phyloP scores from a whole-genome alignment of 1,140 invertebrate species.

The Reticulitermes speratus region DNA sequence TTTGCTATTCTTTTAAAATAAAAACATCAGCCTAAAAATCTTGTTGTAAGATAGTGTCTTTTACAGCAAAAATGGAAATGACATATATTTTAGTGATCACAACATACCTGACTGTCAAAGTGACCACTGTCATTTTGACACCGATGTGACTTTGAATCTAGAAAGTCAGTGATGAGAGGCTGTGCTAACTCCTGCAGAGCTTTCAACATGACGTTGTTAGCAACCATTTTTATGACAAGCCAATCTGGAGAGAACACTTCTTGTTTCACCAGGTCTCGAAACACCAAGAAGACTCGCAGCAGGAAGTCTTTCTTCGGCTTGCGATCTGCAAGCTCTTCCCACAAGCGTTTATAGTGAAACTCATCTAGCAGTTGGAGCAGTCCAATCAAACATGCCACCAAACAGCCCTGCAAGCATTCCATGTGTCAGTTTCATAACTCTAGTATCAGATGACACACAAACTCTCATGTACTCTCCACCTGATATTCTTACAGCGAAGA shows the following conservation, averaged over 20 bases:
- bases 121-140: slow-evolving; percentile 43
- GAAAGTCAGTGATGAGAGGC: slow-evolving; percentile 80
- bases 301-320: slow-evolving; percentile 87
- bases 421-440: not conserved
- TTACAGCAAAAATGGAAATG: no score
- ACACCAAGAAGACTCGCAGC: slow-evolving; percentile 82
- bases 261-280: slow-evolving; percentile 78
- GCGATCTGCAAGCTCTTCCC: slow-evolving; percentile 73
- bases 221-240: slow-evolving; percentile 88
- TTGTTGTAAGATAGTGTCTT: no score
- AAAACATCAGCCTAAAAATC: no score
- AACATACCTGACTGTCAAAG: slow-evolving; percentile 66
- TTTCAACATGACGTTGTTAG: slow-evolving; percentile 84
- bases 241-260: slow-evolving; percentile 90
- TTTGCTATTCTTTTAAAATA: no score
- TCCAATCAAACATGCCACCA: slow-evolving; percentile 83
- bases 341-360: slow-evolving; percentile 82
- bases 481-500: no score
- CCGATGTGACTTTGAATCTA: slow-evolving; percentile 50
- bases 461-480: no score
- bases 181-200: slow-evolving; percentile 85
- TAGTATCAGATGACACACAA: not conserved
- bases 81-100: no score
- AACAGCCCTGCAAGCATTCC: slow-evolving; percentile 61
- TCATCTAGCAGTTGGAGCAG: slow-evolving; percentile 83